These are phyloP conservation scores for Colletes collaris DNA, from an alignment of 2,888 invertebrate genomes.

Conservation along the genomic window DNA sequence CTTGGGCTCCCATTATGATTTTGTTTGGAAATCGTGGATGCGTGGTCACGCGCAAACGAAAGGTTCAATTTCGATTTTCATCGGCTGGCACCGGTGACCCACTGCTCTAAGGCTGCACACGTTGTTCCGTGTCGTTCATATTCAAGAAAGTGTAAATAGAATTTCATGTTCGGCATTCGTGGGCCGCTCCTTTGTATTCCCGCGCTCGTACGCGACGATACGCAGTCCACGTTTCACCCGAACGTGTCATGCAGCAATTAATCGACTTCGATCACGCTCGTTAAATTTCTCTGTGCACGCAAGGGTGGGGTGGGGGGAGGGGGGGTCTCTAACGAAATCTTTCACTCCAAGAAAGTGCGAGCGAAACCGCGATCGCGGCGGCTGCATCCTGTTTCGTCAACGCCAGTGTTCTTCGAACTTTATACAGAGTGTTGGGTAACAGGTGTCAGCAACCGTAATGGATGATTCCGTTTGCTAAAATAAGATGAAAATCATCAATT, in stretches of 20 bases:
- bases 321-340: constrained; percentile 39
- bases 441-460: too few relatives aligned
- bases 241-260: constrained; percentile 46
- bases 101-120: background rate
- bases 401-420: background rate
- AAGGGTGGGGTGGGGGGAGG: background rate
- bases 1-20: too few relatives aligned
- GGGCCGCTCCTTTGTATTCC: constrained; percentile 11
- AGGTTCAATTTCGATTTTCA: constrained; percentile 52
- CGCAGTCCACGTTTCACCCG: constrained; percentile 44
- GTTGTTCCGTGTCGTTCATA: constrained; percentile 42
- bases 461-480: too few relatives aligned
- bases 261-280: constrained; percentile 41
- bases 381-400: constrained; percentile 44
- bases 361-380: constrained; percentile 5
- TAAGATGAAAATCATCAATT: too few relatives aligned
- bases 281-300: constrained; percentile 28
- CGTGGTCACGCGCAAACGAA: too few relatives aligned
- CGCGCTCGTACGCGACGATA: constrained; percentile 6
- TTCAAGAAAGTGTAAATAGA: constrained; percentile 55
- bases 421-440: too few relatives aligned
- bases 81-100: constrained; percentile 4
- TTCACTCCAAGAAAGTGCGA: constrained; percentile 37
- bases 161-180: constrained; percentile 13
- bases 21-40: too few relatives aligned